Evolutionary conservation across 2,888 invertebrate species (phyloP).

Genomic region (Bombylius major): DNA sequence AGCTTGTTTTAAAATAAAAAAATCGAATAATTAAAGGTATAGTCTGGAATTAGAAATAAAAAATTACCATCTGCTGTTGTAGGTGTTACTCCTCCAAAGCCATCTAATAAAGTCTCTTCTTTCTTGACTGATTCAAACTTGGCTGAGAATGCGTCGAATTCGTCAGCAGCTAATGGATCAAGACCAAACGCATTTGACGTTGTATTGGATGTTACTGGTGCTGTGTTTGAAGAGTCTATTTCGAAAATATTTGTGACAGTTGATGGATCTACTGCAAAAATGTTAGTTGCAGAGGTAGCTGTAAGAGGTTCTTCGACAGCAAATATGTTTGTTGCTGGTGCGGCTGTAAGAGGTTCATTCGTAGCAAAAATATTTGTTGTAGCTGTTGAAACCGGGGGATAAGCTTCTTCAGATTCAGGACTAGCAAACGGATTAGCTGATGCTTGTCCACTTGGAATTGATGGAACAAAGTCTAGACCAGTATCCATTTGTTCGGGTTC

Average conservation of each 20-base stretch:
- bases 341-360: constrained; percentile 16
- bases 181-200: constrained; percentile 14
- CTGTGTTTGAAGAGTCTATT: constrained; percentile 25
- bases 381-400: constrained; percentile 5
- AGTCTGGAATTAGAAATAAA: background rate
- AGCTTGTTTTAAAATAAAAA: constrained; percentile 18
- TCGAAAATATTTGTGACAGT: constrained; percentile 22
- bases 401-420: constrained; percentile 31
- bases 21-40: background rate
- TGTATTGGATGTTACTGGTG: constrained; percentile 27
- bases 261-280: constrained; percentile 1
- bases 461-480: constrained; percentile 27
- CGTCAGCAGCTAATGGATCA: constrained; percentile 40
- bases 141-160: constrained; percentile 79
- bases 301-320: constrained; percentile 16
- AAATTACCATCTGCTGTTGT: constrained; percentile 31
- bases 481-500: constrained; percentile 33
- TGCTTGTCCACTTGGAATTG: constrained; percentile 25
- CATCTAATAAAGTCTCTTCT: constrained; percentile 32
- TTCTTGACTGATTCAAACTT: constrained; percentile 61
- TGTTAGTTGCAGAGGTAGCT: background rate
- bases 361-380: constrained; percentile 25
- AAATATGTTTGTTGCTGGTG: constrained; percentile 14
- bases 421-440: constrained; percentile 41
- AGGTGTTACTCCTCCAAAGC: constrained; percentile 28